These are phyloP conservation scores for Labrus mixtus DNA, from an alignment of 2,113 vertebrate genomes.

Conservation along the genomic window DNA sequence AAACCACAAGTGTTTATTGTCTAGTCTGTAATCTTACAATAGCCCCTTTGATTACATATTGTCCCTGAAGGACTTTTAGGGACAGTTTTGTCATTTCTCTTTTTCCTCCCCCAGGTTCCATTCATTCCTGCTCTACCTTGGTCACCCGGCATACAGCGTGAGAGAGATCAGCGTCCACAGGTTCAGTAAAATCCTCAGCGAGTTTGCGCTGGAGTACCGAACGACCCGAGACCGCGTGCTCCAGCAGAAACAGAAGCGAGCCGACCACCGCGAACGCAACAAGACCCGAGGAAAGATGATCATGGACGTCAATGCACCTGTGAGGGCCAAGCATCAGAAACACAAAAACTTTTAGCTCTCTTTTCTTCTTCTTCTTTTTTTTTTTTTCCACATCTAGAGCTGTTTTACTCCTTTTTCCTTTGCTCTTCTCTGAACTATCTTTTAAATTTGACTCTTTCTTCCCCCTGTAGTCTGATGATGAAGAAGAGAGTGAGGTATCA, in stretches of 20 bases:
- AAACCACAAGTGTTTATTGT: no score
- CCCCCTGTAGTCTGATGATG: constrained; percentile 91
- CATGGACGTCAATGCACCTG: constrained; percentile 89
- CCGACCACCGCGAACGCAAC: constrained; percentile 96
- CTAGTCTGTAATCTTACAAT: no score
- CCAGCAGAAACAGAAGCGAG: constrained; percentile 96
- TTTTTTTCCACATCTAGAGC: not conserved
- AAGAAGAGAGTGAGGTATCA: constrained; percentile 90
- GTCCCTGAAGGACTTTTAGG: no score
- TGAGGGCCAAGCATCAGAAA: constrained; percentile 45
- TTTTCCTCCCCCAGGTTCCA: constrained; percentile 87
- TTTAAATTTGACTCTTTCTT: constrained; percentile 57
- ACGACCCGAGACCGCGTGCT: constrained; percentile 95
- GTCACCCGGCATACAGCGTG: constrained; percentile 90
- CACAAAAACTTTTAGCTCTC: not conserved
- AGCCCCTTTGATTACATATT: no score
- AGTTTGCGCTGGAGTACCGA: constrained; percentile 96
- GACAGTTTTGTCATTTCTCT: not conserved
- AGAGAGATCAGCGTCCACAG: constrained; percentile 94
- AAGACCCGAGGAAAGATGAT: constrained; percentile 99
- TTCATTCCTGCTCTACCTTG: constrained; percentile 94
- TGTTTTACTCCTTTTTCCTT: not conserved
- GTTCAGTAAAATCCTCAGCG: constrained; percentile 95
- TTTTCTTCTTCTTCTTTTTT: constrained; percentile 6
- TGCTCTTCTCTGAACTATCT: constrained; percentile 23